Percentiles rank a stretch among this genome's conserved stretches.
Evolutionary conservation across 2,113 vertebrate genomes (phyloP).

Genomic region (Brachypodius melanocephalos): DNA sequence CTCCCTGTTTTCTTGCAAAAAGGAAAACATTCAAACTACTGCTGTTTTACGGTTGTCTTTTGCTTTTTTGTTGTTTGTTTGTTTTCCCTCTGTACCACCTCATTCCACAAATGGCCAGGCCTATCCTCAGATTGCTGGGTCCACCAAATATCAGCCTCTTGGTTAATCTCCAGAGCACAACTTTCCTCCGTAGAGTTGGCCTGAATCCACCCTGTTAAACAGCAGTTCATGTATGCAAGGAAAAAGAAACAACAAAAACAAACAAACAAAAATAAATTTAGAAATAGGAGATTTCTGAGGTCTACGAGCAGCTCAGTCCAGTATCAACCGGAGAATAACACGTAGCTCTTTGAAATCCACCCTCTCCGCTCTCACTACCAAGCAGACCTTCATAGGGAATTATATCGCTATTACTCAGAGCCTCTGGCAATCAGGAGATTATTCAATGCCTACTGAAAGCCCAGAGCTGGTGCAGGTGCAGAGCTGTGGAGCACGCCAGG

Average conservation of each 20-base stretch:
- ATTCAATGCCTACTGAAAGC: no score
- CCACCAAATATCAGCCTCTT: neutral
- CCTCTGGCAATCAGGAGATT: accelerated
- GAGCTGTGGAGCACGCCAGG: accelerated
- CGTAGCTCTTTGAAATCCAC: accelerated
- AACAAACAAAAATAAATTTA: neutral
- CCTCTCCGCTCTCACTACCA: no score
- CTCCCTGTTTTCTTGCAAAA: neutral
- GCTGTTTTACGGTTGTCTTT: neutral
- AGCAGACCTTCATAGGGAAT: neutral
- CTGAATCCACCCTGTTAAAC: neutral
- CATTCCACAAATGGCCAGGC: neutral
- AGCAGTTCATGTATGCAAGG: accelerated
- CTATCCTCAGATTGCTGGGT: neutral
- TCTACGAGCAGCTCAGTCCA: neutral
- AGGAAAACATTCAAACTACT: neutral
- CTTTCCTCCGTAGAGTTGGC: neutral
- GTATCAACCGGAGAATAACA: accelerated
- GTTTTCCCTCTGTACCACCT: neutral
- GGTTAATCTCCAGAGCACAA: neutral
- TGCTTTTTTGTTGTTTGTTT: neutral
- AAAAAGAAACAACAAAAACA: accelerated
- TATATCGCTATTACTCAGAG: accelerated
- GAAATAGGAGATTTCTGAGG: neutral
- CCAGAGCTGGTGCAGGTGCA: neutral